Evolutionary conservation across 2,888 invertebrate species (phyloP).

Genomic region (Eutolmus rufibarbis): DNA sequence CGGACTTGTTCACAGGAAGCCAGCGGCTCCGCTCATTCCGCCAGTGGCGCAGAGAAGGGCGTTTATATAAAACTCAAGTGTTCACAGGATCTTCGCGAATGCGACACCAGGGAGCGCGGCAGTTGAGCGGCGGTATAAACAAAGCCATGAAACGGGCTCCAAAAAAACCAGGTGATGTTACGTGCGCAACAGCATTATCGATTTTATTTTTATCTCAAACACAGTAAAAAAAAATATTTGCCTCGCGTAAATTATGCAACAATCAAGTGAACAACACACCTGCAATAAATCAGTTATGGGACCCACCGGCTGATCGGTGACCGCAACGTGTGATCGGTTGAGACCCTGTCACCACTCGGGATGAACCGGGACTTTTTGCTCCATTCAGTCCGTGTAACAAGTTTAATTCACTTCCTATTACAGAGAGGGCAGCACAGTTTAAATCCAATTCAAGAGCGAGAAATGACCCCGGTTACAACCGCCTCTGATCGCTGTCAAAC

Average conservation of each 20-base stretch:
- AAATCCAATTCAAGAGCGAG: not conserved
- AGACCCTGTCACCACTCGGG: not conserved
- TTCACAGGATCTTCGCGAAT: not conserved
- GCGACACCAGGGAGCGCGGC: not conserved
- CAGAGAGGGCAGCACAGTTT: not conserved
- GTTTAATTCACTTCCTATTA: not conserved
- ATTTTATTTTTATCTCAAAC: not conserved
- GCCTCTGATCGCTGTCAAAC: conserved; percentile 52
- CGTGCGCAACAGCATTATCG: conserved; percentile 31
- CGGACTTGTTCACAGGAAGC: not conserved
- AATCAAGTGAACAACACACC: not conserved
- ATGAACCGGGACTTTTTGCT: not conserved
- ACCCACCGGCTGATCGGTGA: not conserved
- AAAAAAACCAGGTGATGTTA: not conserved
- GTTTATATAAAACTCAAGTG: not conserved
- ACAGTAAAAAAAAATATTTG: not conserved
- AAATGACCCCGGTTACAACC: conserved; percentile 46
- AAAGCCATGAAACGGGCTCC: not conserved
- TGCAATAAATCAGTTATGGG: not conserved
- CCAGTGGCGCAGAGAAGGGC: not conserved
- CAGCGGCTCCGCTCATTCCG: not conserved
- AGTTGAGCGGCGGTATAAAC: not conserved
- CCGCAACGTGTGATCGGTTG: not conserved
- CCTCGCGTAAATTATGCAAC: not conserved
- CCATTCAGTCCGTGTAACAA: not conserved